Evolutionary conservation across 2,797 vertebrate species (phyloP), one percentile per base, ranked within the genome.

Genomic region (Vipera ursinii): DNA sequence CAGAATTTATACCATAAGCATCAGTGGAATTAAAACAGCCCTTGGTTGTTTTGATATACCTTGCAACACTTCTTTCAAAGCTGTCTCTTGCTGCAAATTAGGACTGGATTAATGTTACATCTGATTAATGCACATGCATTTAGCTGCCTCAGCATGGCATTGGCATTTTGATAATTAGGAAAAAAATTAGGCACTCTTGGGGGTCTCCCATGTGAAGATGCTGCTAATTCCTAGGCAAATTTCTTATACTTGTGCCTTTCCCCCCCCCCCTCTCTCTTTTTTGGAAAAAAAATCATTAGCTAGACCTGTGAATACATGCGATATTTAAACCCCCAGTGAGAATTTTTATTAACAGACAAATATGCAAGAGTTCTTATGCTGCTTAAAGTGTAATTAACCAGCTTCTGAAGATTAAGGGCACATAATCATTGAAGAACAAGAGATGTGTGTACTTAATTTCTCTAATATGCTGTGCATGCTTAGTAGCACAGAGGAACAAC

Each of bases 281-380:
- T n/a, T 2, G 88, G 3, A 38, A 13, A 95, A n/a, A 94, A 94
- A 93, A 93, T 93, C 92, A 94, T 96, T 96, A 95, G 95, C 95
- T 95, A 94, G 96, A 96, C 96, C 95, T 96, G 95, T 91, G 95
- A 95, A 94, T 93, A 94, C 89, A 94, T 95, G 95, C 93, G 95
- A 95, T 94, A 95, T 94, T 96, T 95, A 97, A 96, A 96, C 95
- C 93, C 96, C 96, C 57, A 59, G 94, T 96, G 96, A 96, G 96
- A 95, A 94, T 96, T 97, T 96, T 96, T 97, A 96, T 97, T 97
- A 97, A 95, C 93, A 96, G 95, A 96, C 95, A 95, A 96, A 96
- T 96, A 97, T 95, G 94, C 94, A 94, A 94, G 95, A 92, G 57
- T 86, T 96, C 95, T 96, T 96, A 94, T 55, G 82, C 94, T 93